Evolutionary conservation across 2,113 vertebrate species (phyloP).

Genomic region (Camarhynchus parvulus): DNA sequence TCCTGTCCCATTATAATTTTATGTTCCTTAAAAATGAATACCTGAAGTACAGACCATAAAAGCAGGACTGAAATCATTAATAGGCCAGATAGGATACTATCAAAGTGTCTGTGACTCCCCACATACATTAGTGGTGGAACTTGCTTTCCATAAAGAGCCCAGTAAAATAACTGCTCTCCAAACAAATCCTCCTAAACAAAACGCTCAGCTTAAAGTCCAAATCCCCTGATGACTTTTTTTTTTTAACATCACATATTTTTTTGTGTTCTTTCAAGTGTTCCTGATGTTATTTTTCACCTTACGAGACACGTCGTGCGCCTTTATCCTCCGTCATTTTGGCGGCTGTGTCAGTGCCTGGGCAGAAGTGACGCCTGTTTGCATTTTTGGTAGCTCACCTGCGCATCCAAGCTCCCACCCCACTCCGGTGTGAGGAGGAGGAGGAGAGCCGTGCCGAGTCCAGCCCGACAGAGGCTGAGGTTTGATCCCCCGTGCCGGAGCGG

Average conservation of each 20-base stretch:
- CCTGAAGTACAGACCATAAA: not conserved
- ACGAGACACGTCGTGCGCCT: fast-evolving
- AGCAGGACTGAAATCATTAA: not conserved
- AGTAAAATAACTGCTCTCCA: not conserved
- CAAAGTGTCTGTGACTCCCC: not conserved
- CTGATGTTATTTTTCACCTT: not conserved
- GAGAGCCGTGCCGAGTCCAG: not conserved
- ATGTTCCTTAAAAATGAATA: not conserved
- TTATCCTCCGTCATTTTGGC: not conserved
- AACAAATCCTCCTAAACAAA: not conserved
- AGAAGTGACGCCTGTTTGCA: not conserved
- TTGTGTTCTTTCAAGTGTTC: not conserved
- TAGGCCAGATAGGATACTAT: not conserved
- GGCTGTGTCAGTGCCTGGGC: not conserved
- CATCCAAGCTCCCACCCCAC: not conserved
- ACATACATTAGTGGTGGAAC: not conserved
- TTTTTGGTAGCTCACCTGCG: not conserved
- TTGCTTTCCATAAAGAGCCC: not conserved
- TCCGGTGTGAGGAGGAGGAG: not conserved
- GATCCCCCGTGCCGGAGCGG: not conserved
- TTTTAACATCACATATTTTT: not conserved
- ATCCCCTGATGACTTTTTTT: not conserved
- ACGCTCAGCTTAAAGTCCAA: not conserved
- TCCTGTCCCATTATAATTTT: not conserved
- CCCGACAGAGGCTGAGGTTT: not conserved